phyloP scores from a whole-genome alignment of 2,113 vertebrate genomes.

The Pollachius pollachius region DNA sequence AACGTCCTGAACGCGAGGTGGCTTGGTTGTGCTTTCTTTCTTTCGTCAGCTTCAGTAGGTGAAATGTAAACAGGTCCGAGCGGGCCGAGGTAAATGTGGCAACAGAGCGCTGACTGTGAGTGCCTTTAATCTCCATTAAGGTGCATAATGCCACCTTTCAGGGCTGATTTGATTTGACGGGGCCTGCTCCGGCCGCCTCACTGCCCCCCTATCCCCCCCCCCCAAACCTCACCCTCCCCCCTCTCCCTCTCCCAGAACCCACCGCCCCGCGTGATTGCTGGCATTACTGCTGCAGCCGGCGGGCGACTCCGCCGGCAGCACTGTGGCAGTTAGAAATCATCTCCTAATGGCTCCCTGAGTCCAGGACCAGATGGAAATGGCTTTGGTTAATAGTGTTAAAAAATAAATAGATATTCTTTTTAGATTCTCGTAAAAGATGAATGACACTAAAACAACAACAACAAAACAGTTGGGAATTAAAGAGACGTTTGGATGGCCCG shows the following conservation, averaged over 20 bases:
- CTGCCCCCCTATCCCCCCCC: constrained; percentile 23
- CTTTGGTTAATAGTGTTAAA: no score
- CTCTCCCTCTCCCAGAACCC: background rate
- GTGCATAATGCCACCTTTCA: constrained; percentile 49
- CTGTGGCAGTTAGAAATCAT: background rate
- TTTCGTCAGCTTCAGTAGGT: constrained; percentile 5
- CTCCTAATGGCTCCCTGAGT: constrained; percentile 16
- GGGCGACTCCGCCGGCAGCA: background rate
- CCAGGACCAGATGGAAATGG: background rate
- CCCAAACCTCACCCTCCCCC: background rate
- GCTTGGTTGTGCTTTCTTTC: constrained; percentile 23
- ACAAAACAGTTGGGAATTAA: no score
- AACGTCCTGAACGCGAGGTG: constrained; percentile 2
- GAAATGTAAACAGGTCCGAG: constrained; percentile 24
- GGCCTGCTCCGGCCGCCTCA: constrained; percentile 23
- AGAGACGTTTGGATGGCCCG: no score
- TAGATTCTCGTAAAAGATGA: no score
- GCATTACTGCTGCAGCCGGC: constrained; percentile 10
- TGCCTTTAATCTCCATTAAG: constrained; percentile 66
- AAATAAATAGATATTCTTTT: no score
- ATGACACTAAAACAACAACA: no score
- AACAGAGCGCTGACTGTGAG: constrained; percentile 26
- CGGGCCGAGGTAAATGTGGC: constrained; percentile 24
- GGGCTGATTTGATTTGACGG: constrained; percentile 61
- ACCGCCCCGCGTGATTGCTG: background rate